Evolutionary conservation across 2,888 invertebrate species (phyloP).

Genomic region (Protodeltote pygarga): DNA sequence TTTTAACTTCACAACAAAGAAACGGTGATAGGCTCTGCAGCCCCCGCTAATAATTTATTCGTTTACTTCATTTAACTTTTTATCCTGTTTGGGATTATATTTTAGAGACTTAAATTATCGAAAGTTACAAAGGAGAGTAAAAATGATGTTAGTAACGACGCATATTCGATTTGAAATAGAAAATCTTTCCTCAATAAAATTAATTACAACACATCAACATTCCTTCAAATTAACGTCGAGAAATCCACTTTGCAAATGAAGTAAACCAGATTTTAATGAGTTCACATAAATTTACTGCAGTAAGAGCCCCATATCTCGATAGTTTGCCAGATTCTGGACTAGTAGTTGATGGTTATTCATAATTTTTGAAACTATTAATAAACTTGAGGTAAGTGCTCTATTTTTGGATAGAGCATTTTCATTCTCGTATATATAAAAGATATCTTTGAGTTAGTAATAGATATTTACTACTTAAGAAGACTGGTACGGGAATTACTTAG

Average conservation of each 20-base stretch:
- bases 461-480: no score
- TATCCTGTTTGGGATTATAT: constrained; percentile 7
- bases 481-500: no score
- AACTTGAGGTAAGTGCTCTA: constrained; percentile 41
- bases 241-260: constrained; percentile 13
- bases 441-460: not conserved
- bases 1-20: constrained; percentile 25
- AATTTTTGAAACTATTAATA: constrained; percentile 48
- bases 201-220: constrained; percentile 12
- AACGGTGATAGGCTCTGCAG: constrained; percentile 23
- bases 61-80: constrained; percentile 11
- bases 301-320: constrained; percentile 17
- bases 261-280: constrained; percentile 22
- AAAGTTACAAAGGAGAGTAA: not conserved
- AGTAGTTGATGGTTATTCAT: constrained; percentile 39
- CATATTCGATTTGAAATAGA: not conserved
- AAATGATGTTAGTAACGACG: not conserved
- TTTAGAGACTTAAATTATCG: not conserved
- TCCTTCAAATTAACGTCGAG: constrained; percentile 30
- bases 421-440: constrained; percentile 13
- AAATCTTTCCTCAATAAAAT: constrained; percentile 2
- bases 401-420: constrained; percentile 33
- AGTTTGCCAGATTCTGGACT: constrained; percentile 32
- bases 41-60: constrained; percentile 13
- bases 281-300: constrained; percentile 20